These are phyloP conservation scores for Sinocyclocheilus grahami DNA, from an alignment of 2,113 vertebrate species.

Conservation along the genomic window DNA sequence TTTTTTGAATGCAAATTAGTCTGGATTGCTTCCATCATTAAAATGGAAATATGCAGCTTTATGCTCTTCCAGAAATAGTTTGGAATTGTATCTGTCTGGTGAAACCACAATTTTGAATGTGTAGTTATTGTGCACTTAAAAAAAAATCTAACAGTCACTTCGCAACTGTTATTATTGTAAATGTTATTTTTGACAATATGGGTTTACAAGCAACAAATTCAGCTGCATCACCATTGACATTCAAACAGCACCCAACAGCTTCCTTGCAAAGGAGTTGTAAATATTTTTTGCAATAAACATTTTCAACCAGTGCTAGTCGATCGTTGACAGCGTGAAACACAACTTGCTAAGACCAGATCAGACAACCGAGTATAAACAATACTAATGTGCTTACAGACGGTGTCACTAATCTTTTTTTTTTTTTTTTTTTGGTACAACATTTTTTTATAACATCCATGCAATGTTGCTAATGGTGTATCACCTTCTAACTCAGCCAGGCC, in stretches of 20 bases:
- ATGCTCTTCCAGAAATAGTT: background rate
- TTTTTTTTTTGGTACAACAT: too few relatives aligned
- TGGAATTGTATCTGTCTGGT: background rate
- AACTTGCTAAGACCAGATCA: background rate
- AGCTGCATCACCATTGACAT: background rate
- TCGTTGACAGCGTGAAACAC: background rate
- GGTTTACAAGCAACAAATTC: slow-evolving; percentile 8
- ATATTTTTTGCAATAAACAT: background rate
- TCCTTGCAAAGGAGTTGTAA: background rate
- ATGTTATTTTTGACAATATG: background rate
- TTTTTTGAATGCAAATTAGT: background rate
- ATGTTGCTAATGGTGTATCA: too few relatives aligned
- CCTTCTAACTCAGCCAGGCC: slow-evolving; percentile 40
- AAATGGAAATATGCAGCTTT: slow-evolving; percentile 1
- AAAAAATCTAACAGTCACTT: background rate
- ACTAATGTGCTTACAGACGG: background rate
- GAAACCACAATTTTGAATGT: background rate
- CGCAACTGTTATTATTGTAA: background rate
- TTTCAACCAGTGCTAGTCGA: background rate
- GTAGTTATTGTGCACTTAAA: slow-evolving; percentile 1
- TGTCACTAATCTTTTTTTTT: background rate
- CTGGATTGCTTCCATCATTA: background rate
- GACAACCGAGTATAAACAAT: background rate
- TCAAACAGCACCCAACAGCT: background rate
- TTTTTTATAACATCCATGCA: too few relatives aligned